Conservation (phyloP, 2,113 vertebrate genomes). For the Benitochromis conjunctus region DNA sequence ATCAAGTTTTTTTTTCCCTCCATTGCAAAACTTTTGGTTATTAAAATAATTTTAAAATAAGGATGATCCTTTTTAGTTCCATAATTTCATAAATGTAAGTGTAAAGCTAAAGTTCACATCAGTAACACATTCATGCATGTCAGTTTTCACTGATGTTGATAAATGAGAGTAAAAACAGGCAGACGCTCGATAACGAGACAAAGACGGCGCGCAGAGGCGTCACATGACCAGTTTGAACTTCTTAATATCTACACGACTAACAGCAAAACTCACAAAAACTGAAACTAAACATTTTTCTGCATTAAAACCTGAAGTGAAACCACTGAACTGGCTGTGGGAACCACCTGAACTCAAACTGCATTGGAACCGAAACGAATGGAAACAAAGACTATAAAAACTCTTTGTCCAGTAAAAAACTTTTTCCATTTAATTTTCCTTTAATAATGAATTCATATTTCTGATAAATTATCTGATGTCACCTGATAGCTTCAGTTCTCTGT, state of each 20-base stretch:
- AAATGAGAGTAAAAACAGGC: no score
- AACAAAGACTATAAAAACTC: not conserved
- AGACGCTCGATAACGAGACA: not conserved
- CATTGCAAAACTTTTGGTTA: not conserved
- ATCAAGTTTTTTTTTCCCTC: not conserved
- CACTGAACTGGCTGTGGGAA: not conserved
- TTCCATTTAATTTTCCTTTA: not conserved
- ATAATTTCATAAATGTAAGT: no score
- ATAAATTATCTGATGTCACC: not conserved
- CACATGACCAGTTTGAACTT: not conserved
- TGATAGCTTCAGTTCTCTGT: no score
- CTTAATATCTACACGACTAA: not conserved
- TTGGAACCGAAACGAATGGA: fast-evolving
- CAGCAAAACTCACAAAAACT: not conserved
- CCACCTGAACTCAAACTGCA: not conserved
- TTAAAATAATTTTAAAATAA: not conserved
- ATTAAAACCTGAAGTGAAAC: not conserved
- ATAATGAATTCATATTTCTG: not conserved
- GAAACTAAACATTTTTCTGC: not conserved
- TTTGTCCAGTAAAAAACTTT: not conserved
- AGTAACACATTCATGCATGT: not conserved
- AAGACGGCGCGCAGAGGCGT: not conserved
- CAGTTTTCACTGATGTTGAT: not conserved
- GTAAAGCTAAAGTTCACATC: not conserved
- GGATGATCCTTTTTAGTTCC: not conserved